phyloP scores from a whole-genome alignment of 2,113 vertebrate genomes.

The Petrocephalus zakoni region DNA sequence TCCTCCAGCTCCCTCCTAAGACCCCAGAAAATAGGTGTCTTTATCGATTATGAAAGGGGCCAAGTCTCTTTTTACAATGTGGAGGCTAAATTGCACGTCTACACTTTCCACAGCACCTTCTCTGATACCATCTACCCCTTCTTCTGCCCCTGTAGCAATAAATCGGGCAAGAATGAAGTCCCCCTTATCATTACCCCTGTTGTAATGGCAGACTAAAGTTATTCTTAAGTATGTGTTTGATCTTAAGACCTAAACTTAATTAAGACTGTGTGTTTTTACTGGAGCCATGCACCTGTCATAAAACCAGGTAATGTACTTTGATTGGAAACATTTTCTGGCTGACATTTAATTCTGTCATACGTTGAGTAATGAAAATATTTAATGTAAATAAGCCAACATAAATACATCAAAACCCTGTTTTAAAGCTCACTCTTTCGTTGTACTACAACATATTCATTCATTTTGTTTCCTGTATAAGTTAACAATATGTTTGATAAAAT shows the following conservation, averaged over 20 bases:
- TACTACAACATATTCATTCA: background rate
- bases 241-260: background rate
- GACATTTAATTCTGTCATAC: background rate
- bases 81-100: background rate
- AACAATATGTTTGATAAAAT: background rate
- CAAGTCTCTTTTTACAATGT: conserved; percentile 43
- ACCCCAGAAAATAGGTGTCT: conserved; percentile 47
- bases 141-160: conserved; percentile 46
- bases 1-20: conserved; percentile 32
- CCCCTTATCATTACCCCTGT: conserved; percentile 35
- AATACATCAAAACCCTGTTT: background rate
- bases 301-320: background rate
- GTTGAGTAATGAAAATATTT: background rate
- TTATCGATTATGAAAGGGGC: conserved; percentile 54
- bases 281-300: background rate
- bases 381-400: background rate
- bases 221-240: background rate
- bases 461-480: background rate
- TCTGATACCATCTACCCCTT: conserved; percentile 41
- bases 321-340: background rate
- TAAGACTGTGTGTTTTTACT: background rate
- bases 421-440: background rate
- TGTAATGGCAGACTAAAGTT: background rate
- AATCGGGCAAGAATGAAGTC: conserved; percentile 19
- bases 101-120: conserved; percentile 16